Evolutionary conservation across 1,140 invertebrate species (phyloP), one percentile per base, ranked within the genome.

Genomic region (Caenorhabditis latens): DNA sequence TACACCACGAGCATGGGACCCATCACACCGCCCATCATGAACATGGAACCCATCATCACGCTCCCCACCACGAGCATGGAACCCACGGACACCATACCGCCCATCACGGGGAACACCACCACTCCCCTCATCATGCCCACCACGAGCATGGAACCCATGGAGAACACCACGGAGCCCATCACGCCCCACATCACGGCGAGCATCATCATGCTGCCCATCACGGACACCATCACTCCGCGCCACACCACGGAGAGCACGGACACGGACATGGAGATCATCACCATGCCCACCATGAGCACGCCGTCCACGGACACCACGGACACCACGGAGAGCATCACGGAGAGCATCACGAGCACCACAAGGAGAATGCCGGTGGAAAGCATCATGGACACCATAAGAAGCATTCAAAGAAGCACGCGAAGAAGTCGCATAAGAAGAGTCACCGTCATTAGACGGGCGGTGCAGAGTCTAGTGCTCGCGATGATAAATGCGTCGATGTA

Each of bases 341-440:
- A 58, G 6, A 16, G 13, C 61, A 65, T 40, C 61, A 65, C 16
- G 13, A 58, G 7, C 24, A 71, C 16, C 13, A 71, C 13, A 24
- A 71, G 40, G 21, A 71, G 14, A 24, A 71, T 11, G 11, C 21
- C 32, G 24, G 40, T 46, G 61, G 61, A 63, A 40, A 63, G 3
- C 65, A 71, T 71, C 65, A 71, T 46, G 65, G 65, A 71, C 40
- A 71, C 42, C 65, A 71, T 71, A 43, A 43, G 65, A 71, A 71
- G 65, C 65, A 71, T 71, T 71, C 65, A 43, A 71, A 71, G 65
- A 71, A 71, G 65, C 65, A 71, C 65, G 4, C 65, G 42, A 71
- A 71, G 65, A 71, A 71, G 65, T 43, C 65, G 4, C 65, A 71
- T 71, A 71, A 71, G 65, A 71, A 71, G 42, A 8, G 11, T 8